A percentile compares a stretch with the other conserved stretches of the same genome.
phyloP scores from a whole-genome alignment of 2,888 invertebrate genomes.

The Xylota sylvarum region DNA sequence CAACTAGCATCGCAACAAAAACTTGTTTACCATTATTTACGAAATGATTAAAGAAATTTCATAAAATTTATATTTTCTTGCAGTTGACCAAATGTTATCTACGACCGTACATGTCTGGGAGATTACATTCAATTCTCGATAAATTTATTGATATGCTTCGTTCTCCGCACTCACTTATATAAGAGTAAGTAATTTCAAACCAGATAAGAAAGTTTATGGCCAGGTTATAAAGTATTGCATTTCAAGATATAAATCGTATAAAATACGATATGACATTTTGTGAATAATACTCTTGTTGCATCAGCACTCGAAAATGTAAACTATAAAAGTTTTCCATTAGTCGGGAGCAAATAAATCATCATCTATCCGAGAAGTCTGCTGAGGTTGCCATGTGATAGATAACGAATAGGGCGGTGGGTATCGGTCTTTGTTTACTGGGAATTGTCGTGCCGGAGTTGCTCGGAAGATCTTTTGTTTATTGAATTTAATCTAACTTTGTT shows the following conservation, averaged over 20 bases:
- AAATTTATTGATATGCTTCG: not conserved
- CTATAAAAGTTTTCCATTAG: not conserved
- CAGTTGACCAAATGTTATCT: constrained; percentile 8
- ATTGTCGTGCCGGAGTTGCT: too few species aligned
- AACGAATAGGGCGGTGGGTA: too few species aligned
- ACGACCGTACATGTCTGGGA: not conserved
- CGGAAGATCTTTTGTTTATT: too few species aligned
- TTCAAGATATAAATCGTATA: not conserved
- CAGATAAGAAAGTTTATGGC: not conserved
- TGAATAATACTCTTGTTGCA: not conserved
- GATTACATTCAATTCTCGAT: not conserved
- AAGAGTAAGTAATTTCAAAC: not conserved
- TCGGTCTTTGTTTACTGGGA: too few species aligned
- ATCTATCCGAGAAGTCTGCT: too few species aligned
- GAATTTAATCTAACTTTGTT: too few species aligned
- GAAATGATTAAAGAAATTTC: not conserved
- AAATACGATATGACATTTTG: not conserved
- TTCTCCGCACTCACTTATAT: not conserved
- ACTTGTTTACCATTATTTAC: not conserved
- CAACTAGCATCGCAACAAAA: not conserved
- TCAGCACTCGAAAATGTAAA: not conserved
- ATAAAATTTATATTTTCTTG: not conserved
- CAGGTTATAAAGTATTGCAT: not conserved
- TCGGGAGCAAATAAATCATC: not conserved
- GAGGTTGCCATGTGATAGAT: too few species aligned